These are phyloP conservation scores for Pseudochirops corinnae DNA, from an alignment of 2,797 vertebrate species.

Conservation along the genomic window DNA sequence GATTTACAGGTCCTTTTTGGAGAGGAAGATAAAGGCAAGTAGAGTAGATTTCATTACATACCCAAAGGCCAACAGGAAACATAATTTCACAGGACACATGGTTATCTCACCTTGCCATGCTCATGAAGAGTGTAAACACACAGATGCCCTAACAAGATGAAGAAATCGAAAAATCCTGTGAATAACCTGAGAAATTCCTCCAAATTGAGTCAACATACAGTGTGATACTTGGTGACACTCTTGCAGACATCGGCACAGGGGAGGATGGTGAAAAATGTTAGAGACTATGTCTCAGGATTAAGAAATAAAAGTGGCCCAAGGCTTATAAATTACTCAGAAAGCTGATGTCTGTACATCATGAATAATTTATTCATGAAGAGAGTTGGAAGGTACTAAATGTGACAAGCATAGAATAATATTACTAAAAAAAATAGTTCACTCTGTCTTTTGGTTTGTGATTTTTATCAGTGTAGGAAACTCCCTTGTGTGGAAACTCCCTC, in stretches of 20 bases:
- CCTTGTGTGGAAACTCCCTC: background rate
- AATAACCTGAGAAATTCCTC: background rate
- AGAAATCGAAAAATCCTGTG: background rate
- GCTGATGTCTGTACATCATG: background rate
- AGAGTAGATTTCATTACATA: background rate
- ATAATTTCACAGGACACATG: background rate
- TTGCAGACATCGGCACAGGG: background rate
- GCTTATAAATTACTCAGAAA: constrained; percentile 2
- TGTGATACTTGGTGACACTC: background rate
- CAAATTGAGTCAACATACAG: background rate
- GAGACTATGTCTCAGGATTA: background rate
- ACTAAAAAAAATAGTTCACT: background rate
- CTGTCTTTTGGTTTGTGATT: background rate
- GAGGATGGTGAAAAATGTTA: constrained; percentile 3
- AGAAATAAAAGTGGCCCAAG: background rate
- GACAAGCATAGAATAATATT: background rate
- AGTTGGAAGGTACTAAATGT: background rate
- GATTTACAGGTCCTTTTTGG: background rate
- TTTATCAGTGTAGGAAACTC: background rate
- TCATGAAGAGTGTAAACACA: background rate
- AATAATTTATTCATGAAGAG: background rate
- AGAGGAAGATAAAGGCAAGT: background rate
- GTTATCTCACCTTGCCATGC: background rate
- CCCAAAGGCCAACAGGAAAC: background rate
- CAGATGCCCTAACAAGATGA: background rate